A percentile compares a stretch with the other conserved stretches of the same genome.
These are phyloP conservation scores for Rhinichthys klamathensis DNA, from an alignment of 2,113 vertebrate genomes.

Conservation along the genomic window DNA sequence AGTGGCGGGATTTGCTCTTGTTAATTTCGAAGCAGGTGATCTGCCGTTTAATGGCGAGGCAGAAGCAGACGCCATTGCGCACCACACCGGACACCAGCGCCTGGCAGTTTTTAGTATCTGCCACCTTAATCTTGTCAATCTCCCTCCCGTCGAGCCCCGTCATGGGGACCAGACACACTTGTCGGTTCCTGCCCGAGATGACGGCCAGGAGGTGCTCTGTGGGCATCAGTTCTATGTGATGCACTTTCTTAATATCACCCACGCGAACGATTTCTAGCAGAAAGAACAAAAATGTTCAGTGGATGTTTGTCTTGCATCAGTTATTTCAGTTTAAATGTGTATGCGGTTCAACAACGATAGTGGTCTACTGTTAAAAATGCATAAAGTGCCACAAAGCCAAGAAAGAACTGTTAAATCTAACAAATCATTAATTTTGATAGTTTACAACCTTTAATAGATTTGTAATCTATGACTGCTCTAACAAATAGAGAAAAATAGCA, in stretches of 20 bases:
- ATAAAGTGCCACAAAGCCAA: neutral
- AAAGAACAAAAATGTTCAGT: neutral
- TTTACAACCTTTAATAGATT: neutral
- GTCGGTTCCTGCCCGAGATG: constrained; percentile 96
- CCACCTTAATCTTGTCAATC: constrained; percentile 90
- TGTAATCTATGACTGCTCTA: neutral
- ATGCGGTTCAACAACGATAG: neutral
- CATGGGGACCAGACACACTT: constrained; percentile 91
- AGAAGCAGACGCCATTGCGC: constrained; percentile 88
- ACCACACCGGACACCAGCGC: constrained; percentile 85
- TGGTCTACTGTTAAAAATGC: neutral
- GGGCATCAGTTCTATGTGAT: constrained; percentile 92
- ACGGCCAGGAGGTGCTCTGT: constrained; percentile 93
- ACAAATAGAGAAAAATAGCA: neutral
- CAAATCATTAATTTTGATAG: neutral
- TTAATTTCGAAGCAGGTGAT: constrained; percentile 95
- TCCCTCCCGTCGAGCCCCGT: constrained; percentile 91
- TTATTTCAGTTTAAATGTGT: neutral
- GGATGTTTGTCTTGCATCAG: neutral
- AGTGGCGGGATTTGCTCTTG: constrained; percentile 90
- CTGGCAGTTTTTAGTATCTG: constrained; percentile 95
- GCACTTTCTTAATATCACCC: constrained; percentile 96
- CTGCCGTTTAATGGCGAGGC: constrained; percentile 95
- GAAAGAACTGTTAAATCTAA: neutral
- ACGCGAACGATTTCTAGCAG: constrained; percentile 91